Conservation (phyloP, 2,888 invertebrate species). For the Parelbella ahira region DNA sequence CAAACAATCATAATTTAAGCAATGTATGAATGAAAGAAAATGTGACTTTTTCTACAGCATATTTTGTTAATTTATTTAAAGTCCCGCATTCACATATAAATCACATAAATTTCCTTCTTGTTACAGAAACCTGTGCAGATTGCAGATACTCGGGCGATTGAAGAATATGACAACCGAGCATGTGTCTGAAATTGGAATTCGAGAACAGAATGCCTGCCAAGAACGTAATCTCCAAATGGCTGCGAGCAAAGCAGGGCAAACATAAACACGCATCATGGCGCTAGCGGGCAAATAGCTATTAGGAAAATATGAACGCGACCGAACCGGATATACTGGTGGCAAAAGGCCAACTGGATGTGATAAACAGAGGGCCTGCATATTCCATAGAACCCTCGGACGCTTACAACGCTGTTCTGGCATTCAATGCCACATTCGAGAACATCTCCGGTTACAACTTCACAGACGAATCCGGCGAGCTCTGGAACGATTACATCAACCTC, state of each 20-base stretch:
- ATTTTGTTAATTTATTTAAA: no score
- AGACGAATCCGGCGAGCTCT: conserved; percentile 50
- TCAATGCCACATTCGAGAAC: conserved; percentile 60
- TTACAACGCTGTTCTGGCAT: conserved; percentile 54
- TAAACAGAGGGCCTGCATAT: conserved; percentile 58
- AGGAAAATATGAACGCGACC: conserved; percentile 72
- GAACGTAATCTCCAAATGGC: conserved; percentile 75
- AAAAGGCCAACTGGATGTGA: conserved; percentile 63
- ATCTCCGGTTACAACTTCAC: conserved; percentile 49
- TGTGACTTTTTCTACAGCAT: no score
- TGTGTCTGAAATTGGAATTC: conserved; percentile 62
- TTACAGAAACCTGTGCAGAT: conserved; percentile 55
- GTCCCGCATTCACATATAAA: no score
- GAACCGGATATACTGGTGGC: conserved; percentile 63
- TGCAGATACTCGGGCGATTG: conserved; percentile 37
- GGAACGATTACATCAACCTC: conserved; percentile 71
- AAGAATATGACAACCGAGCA: conserved; percentile 63
- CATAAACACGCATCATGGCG: conserved; percentile 73
- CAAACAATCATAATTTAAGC: no score
- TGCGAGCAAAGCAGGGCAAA: conserved; percentile 71
- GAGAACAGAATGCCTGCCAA: conserved; percentile 72
- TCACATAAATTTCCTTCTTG: no score
- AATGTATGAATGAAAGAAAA: no score
- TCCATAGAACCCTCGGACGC: conserved; percentile 44
- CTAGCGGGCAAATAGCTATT: conserved; percentile 61